phyloP scores from a whole-genome alignment of 2,797 vertebrate genomes.

The Triplophysa bombifrons region DNA sequence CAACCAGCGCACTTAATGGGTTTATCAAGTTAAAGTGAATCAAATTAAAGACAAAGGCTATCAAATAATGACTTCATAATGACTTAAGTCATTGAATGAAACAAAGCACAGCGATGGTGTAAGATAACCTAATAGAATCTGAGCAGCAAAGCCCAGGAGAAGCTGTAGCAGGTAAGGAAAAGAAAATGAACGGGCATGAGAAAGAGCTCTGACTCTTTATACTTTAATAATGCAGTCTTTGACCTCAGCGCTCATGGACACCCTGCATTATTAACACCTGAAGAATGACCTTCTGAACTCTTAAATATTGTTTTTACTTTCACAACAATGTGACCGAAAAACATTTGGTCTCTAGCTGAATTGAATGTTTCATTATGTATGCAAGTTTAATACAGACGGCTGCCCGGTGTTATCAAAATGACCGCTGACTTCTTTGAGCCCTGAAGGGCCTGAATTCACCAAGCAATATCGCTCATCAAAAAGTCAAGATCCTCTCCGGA shows the following conservation, averaged over 20 bases:
- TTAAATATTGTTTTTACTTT: constrained; percentile 25
- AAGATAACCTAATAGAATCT: constrained; percentile 46
- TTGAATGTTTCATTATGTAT: neutral
- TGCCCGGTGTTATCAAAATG: neutral
- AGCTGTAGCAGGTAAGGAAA: constrained; percentile 41
- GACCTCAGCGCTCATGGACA: constrained; percentile 25
- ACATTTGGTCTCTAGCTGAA: neutral
- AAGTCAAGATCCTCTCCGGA: constrained; percentile 35
- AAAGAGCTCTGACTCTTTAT: constrained; percentile 33
- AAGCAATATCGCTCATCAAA: constrained; percentile 47
- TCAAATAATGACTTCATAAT: constrained; percentile 51
- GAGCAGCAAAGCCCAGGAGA: constrained; percentile 39
- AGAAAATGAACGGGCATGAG: constrained; percentile 41
- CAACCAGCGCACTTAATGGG: constrained; percentile 3
- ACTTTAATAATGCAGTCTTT: constrained; percentile 53
- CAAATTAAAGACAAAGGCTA: constrained; percentile 47
- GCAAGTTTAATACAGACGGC: neutral
- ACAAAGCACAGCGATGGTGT: constrained; percentile 38
- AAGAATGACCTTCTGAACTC: constrained; percentile 26
- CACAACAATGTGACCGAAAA: neutral
- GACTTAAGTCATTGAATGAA: constrained; percentile 45
- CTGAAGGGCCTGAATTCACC: constrained; percentile 52
- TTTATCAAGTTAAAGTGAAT: constrained; percentile 28
- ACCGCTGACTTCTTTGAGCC: neutral
- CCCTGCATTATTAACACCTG: constrained; percentile 43